A percentile compares a stretch with the other conserved stretches of the same genome.
Evolutionary conservation across 1,140 invertebrate species (phyloP).

Genomic region (Stenopsyche tienmushanensis): DNA sequence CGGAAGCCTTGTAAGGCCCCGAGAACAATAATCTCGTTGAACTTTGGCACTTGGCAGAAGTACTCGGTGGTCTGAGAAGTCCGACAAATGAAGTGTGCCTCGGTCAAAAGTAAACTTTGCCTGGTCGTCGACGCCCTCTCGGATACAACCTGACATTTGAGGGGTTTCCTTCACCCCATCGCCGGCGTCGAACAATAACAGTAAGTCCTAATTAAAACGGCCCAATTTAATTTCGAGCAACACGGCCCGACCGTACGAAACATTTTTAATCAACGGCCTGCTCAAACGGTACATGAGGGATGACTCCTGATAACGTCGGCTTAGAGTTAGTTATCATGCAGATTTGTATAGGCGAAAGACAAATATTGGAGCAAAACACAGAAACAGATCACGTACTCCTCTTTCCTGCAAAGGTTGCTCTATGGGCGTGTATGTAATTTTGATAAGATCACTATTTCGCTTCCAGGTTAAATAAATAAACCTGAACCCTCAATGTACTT

Average conservation of each 20-base stretch:
- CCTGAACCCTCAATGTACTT: no score
- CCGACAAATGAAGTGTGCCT: neutral
- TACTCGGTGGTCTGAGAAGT: neutral
- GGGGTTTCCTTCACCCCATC: constrained; percentile 1
- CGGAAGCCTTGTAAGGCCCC: neutral
- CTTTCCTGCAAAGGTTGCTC: no score
- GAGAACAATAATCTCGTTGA: neutral
- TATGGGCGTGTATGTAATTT: no score
- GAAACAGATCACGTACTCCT: no score
- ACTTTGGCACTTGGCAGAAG: neutral
- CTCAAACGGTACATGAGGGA: no score
- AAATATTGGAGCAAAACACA: no score
- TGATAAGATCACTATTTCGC: no score
- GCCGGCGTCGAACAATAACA: neutral
- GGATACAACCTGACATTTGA: neutral
- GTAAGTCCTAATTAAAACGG: neutral
- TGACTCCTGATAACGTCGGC: no score
- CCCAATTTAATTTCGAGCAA: neutral
- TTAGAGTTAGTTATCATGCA: no score
- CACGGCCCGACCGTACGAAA: neutral
- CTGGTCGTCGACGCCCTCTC: no score
- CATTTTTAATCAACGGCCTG: neutral
- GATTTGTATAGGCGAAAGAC: no score
- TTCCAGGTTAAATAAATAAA: no score
- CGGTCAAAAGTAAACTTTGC: neutral